phyloP scores from a whole-genome alignment of 1,140 invertebrate species.

The Drosophila repleta region DNA sequence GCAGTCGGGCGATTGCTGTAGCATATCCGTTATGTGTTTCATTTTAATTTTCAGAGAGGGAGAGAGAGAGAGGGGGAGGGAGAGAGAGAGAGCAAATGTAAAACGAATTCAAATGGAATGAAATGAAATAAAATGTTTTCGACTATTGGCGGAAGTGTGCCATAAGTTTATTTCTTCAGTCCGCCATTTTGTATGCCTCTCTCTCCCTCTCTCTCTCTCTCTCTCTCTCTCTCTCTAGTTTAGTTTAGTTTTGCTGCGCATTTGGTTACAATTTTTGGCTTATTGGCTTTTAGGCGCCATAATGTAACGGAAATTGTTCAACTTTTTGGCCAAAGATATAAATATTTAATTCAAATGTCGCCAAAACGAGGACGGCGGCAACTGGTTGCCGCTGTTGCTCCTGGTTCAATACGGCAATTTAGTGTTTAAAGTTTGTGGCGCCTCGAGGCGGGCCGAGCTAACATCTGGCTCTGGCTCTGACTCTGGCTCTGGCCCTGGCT shows the following conservation, averaged over 20 bases:
- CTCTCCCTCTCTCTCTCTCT: too few species aligned
- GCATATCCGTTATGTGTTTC: conserved; percentile 77
- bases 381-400: conserved; percentile 23
- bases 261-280: conserved; percentile 51
- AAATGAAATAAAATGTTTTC: conserved; percentile 78
- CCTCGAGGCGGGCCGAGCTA: background rate
- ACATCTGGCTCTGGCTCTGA: too few species aligned
- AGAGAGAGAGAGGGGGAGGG: background rate
- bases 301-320: conserved; percentile 80
- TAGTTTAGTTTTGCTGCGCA: conserved; percentile 50
- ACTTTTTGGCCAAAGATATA: conserved; percentile 69
- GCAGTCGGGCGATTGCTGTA: conserved; percentile 80
- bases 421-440: conserved; percentile 40
- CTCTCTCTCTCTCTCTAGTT: too few species aligned
- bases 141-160: conserved; percentile 80
- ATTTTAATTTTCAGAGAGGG: conserved; percentile 67
- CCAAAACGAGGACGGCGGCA: background rate
- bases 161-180: conserved; percentile 78
- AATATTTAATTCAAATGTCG: conserved; percentile 72
- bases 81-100: conserved; percentile 14
- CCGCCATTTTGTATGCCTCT: conserved; percentile 73
- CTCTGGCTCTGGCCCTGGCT: too few species aligned
- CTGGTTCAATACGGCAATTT: conserved; percentile 60
- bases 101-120: conserved; percentile 48
- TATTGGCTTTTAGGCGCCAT: conserved; percentile 75